phyloP scores from a whole-genome alignment of 2,797 vertebrate species.

The Salarias fasciatus region DNA sequence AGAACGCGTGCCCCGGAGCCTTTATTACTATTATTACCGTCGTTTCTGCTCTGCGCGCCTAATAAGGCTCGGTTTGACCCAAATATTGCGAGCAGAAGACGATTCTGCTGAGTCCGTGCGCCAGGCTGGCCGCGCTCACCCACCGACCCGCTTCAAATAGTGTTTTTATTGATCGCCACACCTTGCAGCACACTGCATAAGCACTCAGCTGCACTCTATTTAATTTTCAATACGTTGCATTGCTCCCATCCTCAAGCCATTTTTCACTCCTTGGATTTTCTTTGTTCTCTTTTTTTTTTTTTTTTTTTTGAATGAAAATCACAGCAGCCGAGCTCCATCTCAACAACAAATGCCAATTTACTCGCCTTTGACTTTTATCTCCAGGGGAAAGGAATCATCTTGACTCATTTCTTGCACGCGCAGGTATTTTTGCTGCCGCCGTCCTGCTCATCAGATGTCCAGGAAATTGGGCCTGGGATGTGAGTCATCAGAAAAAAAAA shows the following conservation, averaged over 20 bases:
- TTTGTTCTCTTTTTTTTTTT: conserved; percentile 4
- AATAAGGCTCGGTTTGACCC: not conserved
- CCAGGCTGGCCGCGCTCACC: conserved; percentile 7
- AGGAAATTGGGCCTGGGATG: conserved; percentile 48
- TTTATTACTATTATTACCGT: not conserved
- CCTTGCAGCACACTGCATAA: conserved; percentile 4
- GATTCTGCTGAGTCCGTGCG: not conserved
- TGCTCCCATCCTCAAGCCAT: conserved; percentile 7
- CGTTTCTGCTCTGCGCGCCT: not conserved
- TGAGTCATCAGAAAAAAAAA: conserved; percentile 40
- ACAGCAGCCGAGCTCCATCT: conserved; percentile 1
- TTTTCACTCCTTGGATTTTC: conserved; percentile 27
- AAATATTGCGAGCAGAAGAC: conserved; percentile 7
- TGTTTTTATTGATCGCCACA: conserved; percentile 30
- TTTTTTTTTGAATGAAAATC: not conserved
- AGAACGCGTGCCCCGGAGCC: not conserved
- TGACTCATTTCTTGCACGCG: conserved; percentile 40
- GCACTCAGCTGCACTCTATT: conserved; percentile 17
- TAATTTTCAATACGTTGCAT: conserved; percentile 27
- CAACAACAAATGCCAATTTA: conserved; percentile 36
- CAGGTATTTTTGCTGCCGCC: conserved; percentile 28
- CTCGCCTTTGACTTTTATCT: conserved; percentile 32
- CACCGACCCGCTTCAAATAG: conserved; percentile 10
- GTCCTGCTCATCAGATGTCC: conserved; percentile 42
- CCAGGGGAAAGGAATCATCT: conserved; percentile 24